Conservation (phyloP, 2,888 invertebrate species). For the Drosophila atripex region DNA sequence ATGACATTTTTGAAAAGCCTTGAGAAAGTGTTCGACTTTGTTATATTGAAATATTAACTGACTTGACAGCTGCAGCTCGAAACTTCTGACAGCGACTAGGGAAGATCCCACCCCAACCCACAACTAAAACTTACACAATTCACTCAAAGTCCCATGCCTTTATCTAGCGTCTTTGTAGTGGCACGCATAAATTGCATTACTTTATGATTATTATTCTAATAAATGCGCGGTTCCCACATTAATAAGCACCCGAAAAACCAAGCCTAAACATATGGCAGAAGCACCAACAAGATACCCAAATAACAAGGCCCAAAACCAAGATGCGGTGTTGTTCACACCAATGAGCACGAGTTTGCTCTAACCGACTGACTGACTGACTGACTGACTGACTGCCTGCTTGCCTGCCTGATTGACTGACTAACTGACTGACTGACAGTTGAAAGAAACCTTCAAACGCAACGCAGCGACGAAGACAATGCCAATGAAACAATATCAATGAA, state of each 20-base stretch:
- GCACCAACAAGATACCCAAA: conserved; percentile 26
- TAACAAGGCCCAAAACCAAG: conserved; percentile 36
- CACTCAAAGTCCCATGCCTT: conserved; percentile 47
- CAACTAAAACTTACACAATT: conserved; percentile 47
- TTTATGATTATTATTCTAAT: conserved; percentile 73
- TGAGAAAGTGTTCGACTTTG: conserved; percentile 10
- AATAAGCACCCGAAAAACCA: conserved; percentile 53
- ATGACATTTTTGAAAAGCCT: conserved; percentile 12
- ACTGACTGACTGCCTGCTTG: conserved; percentile 32
- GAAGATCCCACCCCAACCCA: conserved; percentile 26
- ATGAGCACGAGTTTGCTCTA: conserved; percentile 54
- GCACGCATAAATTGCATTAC: conserved; percentile 69
- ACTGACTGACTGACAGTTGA: conserved; percentile 46
- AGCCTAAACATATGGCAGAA: conserved; percentile 42
- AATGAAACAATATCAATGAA: conserved; percentile 69
- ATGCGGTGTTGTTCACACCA: conserved; percentile 56
- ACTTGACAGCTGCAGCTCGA: not conserved
- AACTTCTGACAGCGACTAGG: conserved; percentile 9
- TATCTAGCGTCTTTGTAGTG: conserved; percentile 56
- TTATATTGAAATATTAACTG: not conserved
- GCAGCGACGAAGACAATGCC: conserved; percentile 66
- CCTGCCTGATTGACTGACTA: conserved; percentile 29
- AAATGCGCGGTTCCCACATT: conserved; percentile 68
- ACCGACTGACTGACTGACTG: conserved; percentile 27
- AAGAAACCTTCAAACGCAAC: conserved; percentile 73